These are phyloP conservation scores for Lycia hirtaria DNA, from an alignment of 2,888 invertebrate genomes.

Conservation along the genomic window DNA sequence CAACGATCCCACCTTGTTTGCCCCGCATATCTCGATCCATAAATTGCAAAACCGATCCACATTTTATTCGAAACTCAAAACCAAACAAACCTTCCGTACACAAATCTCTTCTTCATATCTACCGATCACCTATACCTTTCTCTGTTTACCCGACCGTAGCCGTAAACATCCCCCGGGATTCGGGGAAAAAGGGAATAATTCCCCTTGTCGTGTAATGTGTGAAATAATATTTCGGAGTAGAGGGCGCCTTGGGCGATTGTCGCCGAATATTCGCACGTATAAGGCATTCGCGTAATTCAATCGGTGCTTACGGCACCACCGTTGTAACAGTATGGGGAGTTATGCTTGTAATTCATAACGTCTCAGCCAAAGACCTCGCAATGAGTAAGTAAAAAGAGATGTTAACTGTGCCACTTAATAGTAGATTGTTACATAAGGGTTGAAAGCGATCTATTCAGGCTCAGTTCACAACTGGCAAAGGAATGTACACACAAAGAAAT, in stretches of 20 bases:
- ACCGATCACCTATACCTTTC: constrained; percentile 16
- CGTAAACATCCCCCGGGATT: constrained; percentile 45
- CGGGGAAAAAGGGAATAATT: constrained; percentile 50
- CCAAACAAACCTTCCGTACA: constrained; percentile 14
- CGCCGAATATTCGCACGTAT: constrained; percentile 37
- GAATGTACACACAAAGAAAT: too few relatives aligned
- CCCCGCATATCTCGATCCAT: constrained; percentile 1
- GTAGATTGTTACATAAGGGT: too few relatives aligned
- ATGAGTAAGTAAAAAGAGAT: too few relatives aligned
- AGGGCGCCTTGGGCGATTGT: constrained; percentile 63
- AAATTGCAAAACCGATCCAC: constrained; percentile 15
- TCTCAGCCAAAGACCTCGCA: too few relatives aligned
- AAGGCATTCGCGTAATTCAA: constrained; percentile 43
- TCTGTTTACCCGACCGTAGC: constrained; percentile 28
- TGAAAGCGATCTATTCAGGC: too few relatives aligned
- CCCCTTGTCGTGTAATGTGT: constrained; percentile 66
- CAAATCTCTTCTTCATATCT: constrained; percentile 19
- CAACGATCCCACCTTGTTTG: constrained; percentile 1
- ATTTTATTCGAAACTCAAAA: constrained; percentile 15
- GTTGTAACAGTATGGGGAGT: constrained; percentile 17
- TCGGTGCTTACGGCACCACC: constrained; percentile 20
- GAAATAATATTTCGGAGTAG: constrained; percentile 71
- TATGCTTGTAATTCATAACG: too few relatives aligned
- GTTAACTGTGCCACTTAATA: too few relatives aligned
- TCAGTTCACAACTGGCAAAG: too few relatives aligned